phyloP scores from a whole-genome alignment of 2,113 vertebrate genomes.

The Zingel zingel region DNA sequence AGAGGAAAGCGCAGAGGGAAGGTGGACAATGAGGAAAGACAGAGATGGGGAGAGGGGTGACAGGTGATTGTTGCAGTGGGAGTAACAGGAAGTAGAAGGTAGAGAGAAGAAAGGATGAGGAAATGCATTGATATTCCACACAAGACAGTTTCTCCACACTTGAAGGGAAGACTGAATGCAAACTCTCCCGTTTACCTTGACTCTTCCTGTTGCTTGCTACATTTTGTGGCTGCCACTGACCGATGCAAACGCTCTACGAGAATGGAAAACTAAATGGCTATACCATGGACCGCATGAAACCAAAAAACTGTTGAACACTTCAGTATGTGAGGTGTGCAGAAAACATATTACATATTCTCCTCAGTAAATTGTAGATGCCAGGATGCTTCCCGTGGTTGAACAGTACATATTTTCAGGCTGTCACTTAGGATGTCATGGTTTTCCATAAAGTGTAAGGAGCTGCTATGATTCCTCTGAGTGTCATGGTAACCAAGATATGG shows the following conservation, averaged over 20 bases:
- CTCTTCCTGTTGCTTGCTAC: constrained; percentile 21
- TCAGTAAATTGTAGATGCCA: constrained; percentile 15
- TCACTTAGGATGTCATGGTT: constrained; percentile 42
- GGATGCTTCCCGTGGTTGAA: constrained; percentile 41
- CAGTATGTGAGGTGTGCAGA: constrained; percentile 2
- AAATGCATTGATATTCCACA: constrained; percentile 77
- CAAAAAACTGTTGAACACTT: not conserved
- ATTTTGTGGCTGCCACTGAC: constrained; percentile 16
- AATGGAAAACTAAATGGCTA: constrained; percentile 35
- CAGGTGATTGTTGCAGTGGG: constrained; percentile 75
- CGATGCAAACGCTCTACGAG: not conserved
- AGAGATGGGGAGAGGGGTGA: constrained; percentile 66
- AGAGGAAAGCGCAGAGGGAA: constrained; percentile 64
- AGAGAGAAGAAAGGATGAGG: constrained; percentile 64
- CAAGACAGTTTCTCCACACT: constrained; percentile 68
- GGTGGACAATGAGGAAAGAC: constrained; percentile 61
- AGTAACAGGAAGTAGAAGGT: constrained; percentile 72
- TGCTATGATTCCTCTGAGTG: constrained; percentile 10
- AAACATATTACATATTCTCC: constrained; percentile 20
- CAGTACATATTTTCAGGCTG: constrained; percentile 38
- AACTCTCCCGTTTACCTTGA: constrained; percentile 61
- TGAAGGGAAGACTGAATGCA: constrained; percentile 66
- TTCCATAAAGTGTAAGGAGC: constrained; percentile 5
- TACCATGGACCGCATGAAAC: not conserved
- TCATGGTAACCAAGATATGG: constrained; percentile 27